These are phyloP conservation scores for Papilio gigon DNA, from an alignment of 2,888 invertebrate species.

Conservation along the genomic window DNA sequence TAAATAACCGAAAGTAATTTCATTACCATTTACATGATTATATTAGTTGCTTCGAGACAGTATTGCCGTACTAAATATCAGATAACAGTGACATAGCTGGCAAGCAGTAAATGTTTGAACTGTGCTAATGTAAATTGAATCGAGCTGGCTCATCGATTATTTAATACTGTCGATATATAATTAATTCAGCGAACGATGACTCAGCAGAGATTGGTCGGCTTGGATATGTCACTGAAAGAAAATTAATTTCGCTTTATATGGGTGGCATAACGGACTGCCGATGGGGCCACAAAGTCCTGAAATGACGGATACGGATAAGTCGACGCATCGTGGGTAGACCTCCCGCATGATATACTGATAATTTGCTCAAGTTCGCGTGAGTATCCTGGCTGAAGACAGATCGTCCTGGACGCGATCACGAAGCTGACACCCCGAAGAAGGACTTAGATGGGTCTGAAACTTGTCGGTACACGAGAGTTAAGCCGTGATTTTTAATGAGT, in stretches of 20 bases:
- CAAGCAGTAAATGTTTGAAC: background rate
- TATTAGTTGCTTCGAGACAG: background rate
- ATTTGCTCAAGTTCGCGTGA: too few species aligned
- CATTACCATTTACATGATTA: background rate
- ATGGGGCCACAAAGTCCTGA: too few species aligned
- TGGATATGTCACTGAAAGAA: background rate
- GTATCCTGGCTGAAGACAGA: too few species aligned
- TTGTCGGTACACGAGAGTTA: too few species aligned
- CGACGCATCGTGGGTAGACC: too few species aligned
- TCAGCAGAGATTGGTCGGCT: background rate
- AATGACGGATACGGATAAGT: too few species aligned
- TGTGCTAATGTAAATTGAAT: constrained; percentile 15
- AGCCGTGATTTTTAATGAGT: too few species aligned
- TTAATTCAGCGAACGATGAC: constrained; percentile 11
- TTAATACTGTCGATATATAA: background rate
- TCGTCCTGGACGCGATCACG: too few species aligned
- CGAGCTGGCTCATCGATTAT: background rate
- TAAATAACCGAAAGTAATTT: background rate
- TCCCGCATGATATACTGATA: too few species aligned
- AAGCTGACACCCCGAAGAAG: too few species aligned
- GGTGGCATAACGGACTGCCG: too few species aligned
- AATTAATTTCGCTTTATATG: background rate
- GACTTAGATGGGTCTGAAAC: too few species aligned
- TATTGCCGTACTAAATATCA: background rate
- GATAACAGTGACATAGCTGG: background rate